Percentiles rank a stretch among this genome's conserved stretches.
phyloP scores from a whole-genome alignment of 92 coral and sea anemone species.

The Meandrina meandrites region DNA sequence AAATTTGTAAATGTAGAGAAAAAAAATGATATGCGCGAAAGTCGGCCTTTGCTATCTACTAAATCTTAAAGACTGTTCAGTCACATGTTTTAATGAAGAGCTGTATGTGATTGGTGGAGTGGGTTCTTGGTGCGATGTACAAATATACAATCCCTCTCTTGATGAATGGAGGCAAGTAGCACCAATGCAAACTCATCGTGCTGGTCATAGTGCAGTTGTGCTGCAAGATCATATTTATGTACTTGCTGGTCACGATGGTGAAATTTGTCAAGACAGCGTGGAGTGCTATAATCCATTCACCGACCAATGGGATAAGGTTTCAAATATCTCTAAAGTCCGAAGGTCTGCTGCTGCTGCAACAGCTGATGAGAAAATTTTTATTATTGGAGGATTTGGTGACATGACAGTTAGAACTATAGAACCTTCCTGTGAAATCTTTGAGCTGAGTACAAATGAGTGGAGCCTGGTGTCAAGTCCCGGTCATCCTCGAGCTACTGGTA shows the following conservation, averaged over 20 bases:
- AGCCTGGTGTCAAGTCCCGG: constrained; percentile 58
- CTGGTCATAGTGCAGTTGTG: constrained; percentile 67
- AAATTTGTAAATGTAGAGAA: too few relatives aligned
- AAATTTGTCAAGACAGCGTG: constrained; percentile 46
- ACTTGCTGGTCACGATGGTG: constrained; percentile 63
- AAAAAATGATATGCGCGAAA: too few relatives aligned
- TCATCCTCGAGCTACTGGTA: constrained; percentile 74
- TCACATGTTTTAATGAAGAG: constrained; percentile 1
- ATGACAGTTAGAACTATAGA: constrained; percentile 39
- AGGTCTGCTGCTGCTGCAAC: constrained; percentile 54
- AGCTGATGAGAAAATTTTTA: constrained; percentile 54
- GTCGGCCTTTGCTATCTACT: too few relatives aligned
- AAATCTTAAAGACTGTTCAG: background rate
- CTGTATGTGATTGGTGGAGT: constrained; percentile 63
- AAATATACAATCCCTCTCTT: constrained; percentile 54
- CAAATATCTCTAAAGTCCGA: constrained; percentile 61
- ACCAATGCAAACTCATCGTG: constrained; percentile 55
- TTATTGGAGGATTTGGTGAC: constrained; percentile 66
- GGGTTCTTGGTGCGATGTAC: constrained; percentile 35
- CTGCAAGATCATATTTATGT: constrained; percentile 65
- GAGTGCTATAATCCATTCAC: constrained; percentile 73
- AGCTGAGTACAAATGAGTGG: constrained; percentile 64
- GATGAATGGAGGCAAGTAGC: constrained; percentile 61
- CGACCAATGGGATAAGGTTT: constrained; percentile 66
- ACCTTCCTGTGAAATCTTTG: constrained; percentile 77